A percentile compares a stretch with the other conserved stretches of the same genome.
Conservation (phyloP, 2,113 vertebrate species). For the Pica pica region DNA sequence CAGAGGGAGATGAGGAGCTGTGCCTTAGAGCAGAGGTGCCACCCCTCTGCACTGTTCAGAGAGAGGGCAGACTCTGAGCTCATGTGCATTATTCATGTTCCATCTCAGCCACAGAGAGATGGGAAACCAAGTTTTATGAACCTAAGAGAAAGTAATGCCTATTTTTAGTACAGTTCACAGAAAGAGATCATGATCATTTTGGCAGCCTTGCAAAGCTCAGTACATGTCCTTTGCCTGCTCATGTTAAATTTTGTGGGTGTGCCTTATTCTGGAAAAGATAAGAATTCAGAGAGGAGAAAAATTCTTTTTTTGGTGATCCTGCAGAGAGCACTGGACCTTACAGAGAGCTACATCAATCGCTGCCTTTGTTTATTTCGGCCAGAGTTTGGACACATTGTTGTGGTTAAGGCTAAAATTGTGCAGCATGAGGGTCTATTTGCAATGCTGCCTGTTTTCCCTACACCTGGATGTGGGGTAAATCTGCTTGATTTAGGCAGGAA, state of each 20-base stretch:
- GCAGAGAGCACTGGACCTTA: neutral
- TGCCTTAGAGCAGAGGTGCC: neutral
- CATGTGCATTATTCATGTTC: neutral
- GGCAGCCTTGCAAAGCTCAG: neutral
- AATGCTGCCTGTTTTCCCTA: neutral
- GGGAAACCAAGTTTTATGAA: neutral
- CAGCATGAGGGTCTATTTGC: neutral
- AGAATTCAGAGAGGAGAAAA: neutral
- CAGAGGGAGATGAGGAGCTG: neutral
- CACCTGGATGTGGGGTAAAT: rapidly evolving
- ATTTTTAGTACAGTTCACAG: neutral
- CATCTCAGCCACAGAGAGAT: neutral
- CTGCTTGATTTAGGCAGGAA: neutral
- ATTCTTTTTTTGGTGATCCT: neutral
- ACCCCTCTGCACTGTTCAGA: neutral
- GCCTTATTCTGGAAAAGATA: neutral
- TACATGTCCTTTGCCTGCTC: neutral
- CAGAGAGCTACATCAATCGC: neutral
- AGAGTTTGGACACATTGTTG: neutral
- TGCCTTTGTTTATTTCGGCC: neutral
- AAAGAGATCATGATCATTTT: neutral
- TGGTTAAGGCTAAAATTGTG: neutral
- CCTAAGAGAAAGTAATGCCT: neutral
- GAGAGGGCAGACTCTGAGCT: neutral
- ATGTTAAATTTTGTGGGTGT: neutral